A percentile compares a stretch with the other conserved stretches of the same genome.
Evolutionary conservation across 2,113 vertebrate genomes (phyloP).

Genomic region (Pipra filicauda): DNA sequence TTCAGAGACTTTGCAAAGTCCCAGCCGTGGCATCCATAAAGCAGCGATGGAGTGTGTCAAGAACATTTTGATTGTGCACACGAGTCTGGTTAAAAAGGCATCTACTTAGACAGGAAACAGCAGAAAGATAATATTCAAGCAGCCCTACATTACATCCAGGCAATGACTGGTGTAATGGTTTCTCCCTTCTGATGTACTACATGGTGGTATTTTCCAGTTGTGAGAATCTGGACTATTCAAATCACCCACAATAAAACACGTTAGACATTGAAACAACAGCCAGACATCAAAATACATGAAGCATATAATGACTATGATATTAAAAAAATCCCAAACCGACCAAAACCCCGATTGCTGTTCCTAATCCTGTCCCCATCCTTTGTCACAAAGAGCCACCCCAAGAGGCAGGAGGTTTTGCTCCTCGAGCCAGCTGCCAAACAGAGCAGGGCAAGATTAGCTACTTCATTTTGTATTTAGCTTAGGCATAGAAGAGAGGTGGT

Average conservation of each 20-base stretch:
- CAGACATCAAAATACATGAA: not conserved
- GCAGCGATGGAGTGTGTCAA: not conserved
- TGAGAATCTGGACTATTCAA: not conserved
- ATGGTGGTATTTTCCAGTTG: not conserved
- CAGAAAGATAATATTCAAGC: conserved; percentile 6
- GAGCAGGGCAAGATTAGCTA: not conserved
- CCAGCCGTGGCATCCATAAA: conserved; percentile 22
- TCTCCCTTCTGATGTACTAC: not conserved
- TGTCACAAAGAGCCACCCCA: not conserved
- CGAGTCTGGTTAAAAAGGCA: not conserved
- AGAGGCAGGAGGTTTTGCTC: not conserved
- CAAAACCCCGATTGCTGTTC: not conserved
- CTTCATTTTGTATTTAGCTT: not conserved
- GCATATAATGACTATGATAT: not conserved
- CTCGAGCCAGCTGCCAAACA: not conserved
- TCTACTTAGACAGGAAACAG: not conserved
- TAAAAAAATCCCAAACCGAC: not conserved
- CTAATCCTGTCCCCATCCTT: not conserved
- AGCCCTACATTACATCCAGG: not conserved
- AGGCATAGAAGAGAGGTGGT: not conserved
- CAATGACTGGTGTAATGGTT: not conserved
- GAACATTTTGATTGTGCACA: conserved; percentile 36
- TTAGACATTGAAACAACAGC: not conserved
- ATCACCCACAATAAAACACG: not conserved
- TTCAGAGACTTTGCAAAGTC: conserved; percentile 26